phyloP scores from a whole-genome alignment of 2,888 invertebrate genomes.

The Thecocarcelia acutangulata region DNA sequence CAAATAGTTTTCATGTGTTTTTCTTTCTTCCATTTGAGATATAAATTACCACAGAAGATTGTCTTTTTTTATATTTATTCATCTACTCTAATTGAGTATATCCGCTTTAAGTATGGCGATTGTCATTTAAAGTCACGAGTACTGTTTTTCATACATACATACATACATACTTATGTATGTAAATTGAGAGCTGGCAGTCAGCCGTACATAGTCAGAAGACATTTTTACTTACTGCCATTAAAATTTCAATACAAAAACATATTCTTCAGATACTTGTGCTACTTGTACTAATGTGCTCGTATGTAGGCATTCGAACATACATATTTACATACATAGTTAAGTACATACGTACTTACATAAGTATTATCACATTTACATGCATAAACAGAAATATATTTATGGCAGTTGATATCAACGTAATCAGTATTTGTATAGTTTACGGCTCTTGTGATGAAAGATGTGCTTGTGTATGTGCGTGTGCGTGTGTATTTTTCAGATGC shows the following conservation, averaged over 20 bases:
- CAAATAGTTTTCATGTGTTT: conserved; percentile 32
- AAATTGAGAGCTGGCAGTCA: conserved; percentile 23
- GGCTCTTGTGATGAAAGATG: conserved; percentile 6
- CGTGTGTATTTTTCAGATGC: conserved; percentile 22
- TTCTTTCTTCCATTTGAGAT: conserved; percentile 36
- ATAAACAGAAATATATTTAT: too few species aligned
- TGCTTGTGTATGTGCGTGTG: too few species aligned
- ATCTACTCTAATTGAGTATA: conserved; percentile 76
- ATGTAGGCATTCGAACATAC: neutral
- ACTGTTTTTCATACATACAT: conserved; percentile 40
- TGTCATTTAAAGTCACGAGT: conserved; percentile 72
- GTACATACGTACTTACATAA: too few species aligned
- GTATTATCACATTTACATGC: too few species aligned
- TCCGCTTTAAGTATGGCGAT: conserved; percentile 78
- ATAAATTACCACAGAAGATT: conserved; percentile 66
- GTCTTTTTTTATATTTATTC: conserved; percentile 41
- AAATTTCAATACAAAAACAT: conserved; percentile 32
- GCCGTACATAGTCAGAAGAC: conserved; percentile 37
- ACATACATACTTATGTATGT: too few species aligned
- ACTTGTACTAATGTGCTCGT: too few species aligned
- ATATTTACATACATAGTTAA: neutral
- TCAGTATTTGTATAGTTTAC: conserved; percentile 2
- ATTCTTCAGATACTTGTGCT: conserved; percentile 16
- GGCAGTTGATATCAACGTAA: too few species aligned
- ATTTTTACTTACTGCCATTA: conserved; percentile 40